Evolutionary conservation across 1,140 invertebrate species (phyloP).

Genomic region (Zaprionus taronus): DNA sequence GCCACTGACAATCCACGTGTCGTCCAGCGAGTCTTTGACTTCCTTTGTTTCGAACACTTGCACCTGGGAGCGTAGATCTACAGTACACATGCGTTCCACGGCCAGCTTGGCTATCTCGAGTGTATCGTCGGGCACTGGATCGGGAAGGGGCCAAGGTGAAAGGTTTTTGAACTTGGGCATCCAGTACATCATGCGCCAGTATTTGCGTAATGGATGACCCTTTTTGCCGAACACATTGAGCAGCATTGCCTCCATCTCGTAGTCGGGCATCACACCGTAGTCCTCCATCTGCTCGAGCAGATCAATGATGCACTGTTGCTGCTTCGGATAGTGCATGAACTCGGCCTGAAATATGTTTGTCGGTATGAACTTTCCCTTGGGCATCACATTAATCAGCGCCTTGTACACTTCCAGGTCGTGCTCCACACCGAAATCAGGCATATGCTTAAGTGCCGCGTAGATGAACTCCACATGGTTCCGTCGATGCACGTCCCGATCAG

Average conservation of each 20-base stretch:
- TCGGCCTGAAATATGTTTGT: slow-evolving; percentile 92
- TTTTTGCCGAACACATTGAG: slow-evolving; percentile 93
- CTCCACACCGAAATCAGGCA: slow-evolving; percentile 96
- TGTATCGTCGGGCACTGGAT: slow-evolving; percentile 89
- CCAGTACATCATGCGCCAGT: slow-evolving; percentile 98
- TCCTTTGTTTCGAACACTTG: slow-evolving; percentile 89
- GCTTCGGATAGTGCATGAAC: slow-evolving; percentile 96
- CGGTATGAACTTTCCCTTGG: slow-evolving; percentile 95
- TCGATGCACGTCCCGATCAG: slow-evolving; percentile 86
- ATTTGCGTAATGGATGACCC: slow-evolving; percentile 92
- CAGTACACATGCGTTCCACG: slow-evolving; percentile 92
- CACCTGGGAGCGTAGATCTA: slow-evolving; percentile 92
- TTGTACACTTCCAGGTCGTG: slow-evolving; percentile 97
- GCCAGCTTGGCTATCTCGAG: slow-evolving; percentile 94
- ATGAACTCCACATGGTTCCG: slow-evolving; percentile 97
- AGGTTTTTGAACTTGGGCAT: slow-evolving; percentile 97
- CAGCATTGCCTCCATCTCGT: slow-evolving; percentile 93
- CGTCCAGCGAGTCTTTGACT: slow-evolving; percentile 91
- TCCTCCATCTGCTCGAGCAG: slow-evolving; percentile 86
- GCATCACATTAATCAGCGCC: slow-evolving; percentile 94
- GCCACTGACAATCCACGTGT: slow-evolving; percentile 97
- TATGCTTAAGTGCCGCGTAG: slow-evolving; percentile 92
- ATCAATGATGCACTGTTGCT: slow-evolving; percentile 95
- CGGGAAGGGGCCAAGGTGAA: slow-evolving; percentile 95
- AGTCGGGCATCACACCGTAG: slow-evolving; percentile 93